Evolutionary conservation across 2,888 invertebrate genomes (phyloP).

Genomic region (Heliconius cydno): DNA sequence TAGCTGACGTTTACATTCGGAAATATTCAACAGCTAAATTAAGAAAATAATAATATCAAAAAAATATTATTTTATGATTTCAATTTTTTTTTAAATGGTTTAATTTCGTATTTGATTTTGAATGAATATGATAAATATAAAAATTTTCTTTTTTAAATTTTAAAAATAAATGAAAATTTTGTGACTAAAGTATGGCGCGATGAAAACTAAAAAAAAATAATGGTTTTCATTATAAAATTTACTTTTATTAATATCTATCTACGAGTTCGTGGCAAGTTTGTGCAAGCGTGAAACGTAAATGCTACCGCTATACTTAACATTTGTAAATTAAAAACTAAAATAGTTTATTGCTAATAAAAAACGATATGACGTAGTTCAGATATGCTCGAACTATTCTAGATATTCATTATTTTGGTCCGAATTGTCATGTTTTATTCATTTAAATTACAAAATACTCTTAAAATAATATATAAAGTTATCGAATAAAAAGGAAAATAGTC

Average conservation of each 20-base stretch:
- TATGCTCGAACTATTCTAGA: constrained; percentile 71
- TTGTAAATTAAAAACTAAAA: constrained; percentile 35
- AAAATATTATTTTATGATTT: too few species aligned
- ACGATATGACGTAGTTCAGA: constrained; percentile 75
- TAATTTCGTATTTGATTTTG: neutral
- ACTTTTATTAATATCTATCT: neutral
- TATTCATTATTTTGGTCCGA: constrained; percentile 73
- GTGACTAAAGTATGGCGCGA: neutral
- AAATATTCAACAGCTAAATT: constrained; percentile 3
- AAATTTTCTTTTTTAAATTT: neutral
- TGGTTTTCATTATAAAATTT: neutral
- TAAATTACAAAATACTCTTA: constrained; percentile 15
- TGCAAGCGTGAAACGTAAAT: constrained; percentile 58
- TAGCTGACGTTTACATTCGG: constrained; percentile 56
- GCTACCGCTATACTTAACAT: constrained; percentile 35
- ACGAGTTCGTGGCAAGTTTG: constrained; percentile 41
- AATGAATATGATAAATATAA: neutral
- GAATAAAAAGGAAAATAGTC: constrained; percentile 1
- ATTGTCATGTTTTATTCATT: constrained; percentile 44
- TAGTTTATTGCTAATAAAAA: constrained; percentile 72
- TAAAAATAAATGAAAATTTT: neutral
- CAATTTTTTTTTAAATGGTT: too few species aligned
- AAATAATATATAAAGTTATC: constrained; percentile 15
- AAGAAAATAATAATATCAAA: neutral
- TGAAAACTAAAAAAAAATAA: neutral